phyloP scores from a whole-genome alignment of 2,113 vertebrate genomes.

The Circaetus gallicus region DNA sequence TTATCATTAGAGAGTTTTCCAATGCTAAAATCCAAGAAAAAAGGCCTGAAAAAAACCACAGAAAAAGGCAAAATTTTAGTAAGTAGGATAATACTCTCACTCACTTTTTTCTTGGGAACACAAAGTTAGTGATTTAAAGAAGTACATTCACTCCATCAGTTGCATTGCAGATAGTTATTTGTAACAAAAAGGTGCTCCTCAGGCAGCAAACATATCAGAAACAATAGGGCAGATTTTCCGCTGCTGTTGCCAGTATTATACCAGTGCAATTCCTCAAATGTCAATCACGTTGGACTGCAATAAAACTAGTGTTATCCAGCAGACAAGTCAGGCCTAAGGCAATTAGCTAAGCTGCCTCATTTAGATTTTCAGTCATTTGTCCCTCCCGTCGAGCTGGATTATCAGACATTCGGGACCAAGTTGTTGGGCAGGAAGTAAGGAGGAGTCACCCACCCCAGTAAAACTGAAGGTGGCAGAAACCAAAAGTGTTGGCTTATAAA shows the following conservation, averaged over 20 bases:
- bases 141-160: not conserved
- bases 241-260: not conserved
- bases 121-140: not conserved
- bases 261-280: not conserved
- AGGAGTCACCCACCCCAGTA: not conserved
- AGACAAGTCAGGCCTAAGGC: not conserved
- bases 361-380: not conserved
- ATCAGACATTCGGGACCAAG: not conserved
- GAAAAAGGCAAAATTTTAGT: not conserved
- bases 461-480: not conserved
- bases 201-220: not conserved
- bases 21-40: slow-evolving; percentile 41
- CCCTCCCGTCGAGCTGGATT: not conserved
- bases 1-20: slow-evolving; percentile 25
- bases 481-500: not conserved
- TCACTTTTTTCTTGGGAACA: not conserved
- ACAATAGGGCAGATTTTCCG: slow-evolving; percentile 17
- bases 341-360: not conserved
- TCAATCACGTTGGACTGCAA: not conserved
- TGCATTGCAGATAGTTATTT: not conserved
- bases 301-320: not conserved
- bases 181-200: not conserved
- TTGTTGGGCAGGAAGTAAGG: not conserved
- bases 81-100: not conserved
- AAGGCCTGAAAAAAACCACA: not conserved